Percentiles rank a stretch among this genome's conserved stretches.
phyloP scores from a whole-genome alignment of 2,888 invertebrate species.

The Eristalis intricaria region DNA sequence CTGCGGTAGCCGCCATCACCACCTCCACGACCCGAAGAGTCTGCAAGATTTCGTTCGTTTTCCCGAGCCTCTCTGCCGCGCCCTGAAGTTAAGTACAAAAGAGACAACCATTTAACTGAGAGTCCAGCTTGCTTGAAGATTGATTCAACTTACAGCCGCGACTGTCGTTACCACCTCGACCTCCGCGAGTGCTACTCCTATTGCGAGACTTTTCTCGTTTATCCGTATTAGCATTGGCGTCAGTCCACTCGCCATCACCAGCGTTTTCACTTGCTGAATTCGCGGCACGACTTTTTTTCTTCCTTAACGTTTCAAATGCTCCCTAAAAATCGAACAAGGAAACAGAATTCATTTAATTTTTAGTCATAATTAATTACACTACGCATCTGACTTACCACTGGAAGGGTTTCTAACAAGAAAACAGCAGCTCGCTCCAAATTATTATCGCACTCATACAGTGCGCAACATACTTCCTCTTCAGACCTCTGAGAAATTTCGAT shows the following conservation, averaged over 20 bases:
- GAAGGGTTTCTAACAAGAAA: constrained; percentile 81
- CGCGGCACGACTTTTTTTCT: constrained; percentile 90
- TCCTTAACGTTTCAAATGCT: constrained; percentile 94
- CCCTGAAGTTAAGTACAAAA: constrained; percentile 77
- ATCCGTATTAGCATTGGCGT: constrained; percentile 79
- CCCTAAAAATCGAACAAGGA: constrained; percentile 82
- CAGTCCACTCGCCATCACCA: constrained; percentile 81
- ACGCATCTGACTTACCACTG: constrained; percentile 77
- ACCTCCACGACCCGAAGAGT: constrained; percentile 80
- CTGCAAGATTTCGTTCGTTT: constrained; percentile 83
- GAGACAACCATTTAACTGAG: not conserved
- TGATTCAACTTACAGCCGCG: constrained; percentile 81
- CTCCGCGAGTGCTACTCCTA: constrained; percentile 80
- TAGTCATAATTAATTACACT: not conserved
- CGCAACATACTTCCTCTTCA: constrained; percentile 95
- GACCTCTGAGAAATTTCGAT: constrained; percentile 95
- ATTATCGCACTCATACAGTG: constrained; percentile 95
- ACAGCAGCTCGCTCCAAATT: constrained; percentile 88
- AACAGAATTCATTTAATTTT: not conserved
- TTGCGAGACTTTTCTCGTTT: constrained; percentile 80
- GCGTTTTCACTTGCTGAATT: constrained; percentile 83
- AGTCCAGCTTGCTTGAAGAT: not conserved
- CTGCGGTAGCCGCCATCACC: constrained; percentile 80
- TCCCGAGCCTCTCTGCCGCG: constrained; percentile 85
- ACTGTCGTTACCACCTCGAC: constrained; percentile 82